Base-by-base conservation (phyloP, 1,140 invertebrate species). In the Drosophila pseudoananassae region DNA sequence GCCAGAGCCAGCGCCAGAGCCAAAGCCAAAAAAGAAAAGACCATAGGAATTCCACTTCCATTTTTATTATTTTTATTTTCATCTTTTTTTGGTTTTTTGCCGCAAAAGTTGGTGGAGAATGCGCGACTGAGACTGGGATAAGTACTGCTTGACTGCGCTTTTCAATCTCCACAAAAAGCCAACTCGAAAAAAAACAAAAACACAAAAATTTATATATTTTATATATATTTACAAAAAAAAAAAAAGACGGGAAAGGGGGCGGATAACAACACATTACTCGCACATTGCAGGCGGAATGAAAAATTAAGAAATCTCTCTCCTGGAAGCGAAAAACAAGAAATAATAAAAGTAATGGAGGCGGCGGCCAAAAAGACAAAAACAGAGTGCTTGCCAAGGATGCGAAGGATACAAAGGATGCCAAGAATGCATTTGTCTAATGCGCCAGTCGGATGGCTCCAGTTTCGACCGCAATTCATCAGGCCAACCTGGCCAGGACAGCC, bases 111-210 rank as follows among this genome's bases (percentile, higher is more conserved):
- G 51, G 46, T 38, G 17, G 31, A 49, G 33, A 45, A 40, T 38
- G 17, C 12, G 40, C 4, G 23, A 23, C 29, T n/a, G 15, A 17
- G 43, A 60, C 31, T 49, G 70, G 70, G 45, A 43, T 54, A 43
- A 63, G 49, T 40, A 61, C 43, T 88, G 82, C 78, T 88, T 87
- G 69, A 87, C 78, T 85, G 82, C 83, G 70, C 83, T 88, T 85
- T 87, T 78, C 83, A 87, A 88, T 88, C 83, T 78, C 47, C 65
- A 78, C 78, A 78, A 81, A 75, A 74, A 63, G 70, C 54, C 65
- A 73, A 69, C 52, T 65, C 38, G 50, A 38, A 45, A 17, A 47
- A 4, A 20, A 15, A 51, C 17, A 3, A 14, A 31, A 43, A 12
- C 3, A 38, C 5, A 47, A 31, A 47, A 3, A 20, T 20, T 20